Evolutionary conservation across 92 coral and sea anemone species (phyloP).

Genomic region (Heliopora coerulea): DNA sequence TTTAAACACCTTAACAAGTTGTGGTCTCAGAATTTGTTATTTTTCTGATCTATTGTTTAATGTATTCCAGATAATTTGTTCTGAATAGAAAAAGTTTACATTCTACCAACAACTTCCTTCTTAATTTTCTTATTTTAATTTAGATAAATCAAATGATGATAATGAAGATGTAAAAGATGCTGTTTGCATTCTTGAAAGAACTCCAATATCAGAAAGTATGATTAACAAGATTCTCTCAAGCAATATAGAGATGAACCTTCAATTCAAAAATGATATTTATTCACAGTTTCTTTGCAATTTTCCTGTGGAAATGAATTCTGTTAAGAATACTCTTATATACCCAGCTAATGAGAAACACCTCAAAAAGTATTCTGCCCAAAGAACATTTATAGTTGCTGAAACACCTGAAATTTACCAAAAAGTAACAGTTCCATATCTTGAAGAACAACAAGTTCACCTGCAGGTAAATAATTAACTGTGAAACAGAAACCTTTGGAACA

Average conservation of each 20-base stretch:
- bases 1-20: no score
- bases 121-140: constrained; percentile 49
- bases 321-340: constrained; percentile 79
- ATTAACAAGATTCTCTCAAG: constrained; percentile 68
- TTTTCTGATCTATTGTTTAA: no score
- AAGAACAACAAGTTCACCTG: constrained; percentile 66
- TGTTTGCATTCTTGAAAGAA: constrained; percentile 86
- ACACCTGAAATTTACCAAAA: constrained; percentile 68
- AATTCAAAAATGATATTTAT: constrained; percentile 84
- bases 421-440: constrained; percentile 76
- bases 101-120: no score
- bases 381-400: constrained; percentile 64
- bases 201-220: constrained; percentile 74
- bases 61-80: no score
- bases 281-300: constrained; percentile 78
- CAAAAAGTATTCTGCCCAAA: constrained; percentile 75
- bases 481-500: no score
- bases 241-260: constrained; percentile 62
- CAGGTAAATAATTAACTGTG: constrained; percentile 80
- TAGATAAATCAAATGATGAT: constrained; percentile 55
- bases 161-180: constrained; percentile 55
- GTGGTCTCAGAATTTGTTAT: no score
- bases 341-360: constrained; percentile 91
- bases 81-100: no score
- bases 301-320: constrained; percentile 60